These are phyloP conservation scores for Aspidoscelis tigris DNA, from an alignment of 2,113 vertebrate genomes.

Conservation along the genomic window DNA sequence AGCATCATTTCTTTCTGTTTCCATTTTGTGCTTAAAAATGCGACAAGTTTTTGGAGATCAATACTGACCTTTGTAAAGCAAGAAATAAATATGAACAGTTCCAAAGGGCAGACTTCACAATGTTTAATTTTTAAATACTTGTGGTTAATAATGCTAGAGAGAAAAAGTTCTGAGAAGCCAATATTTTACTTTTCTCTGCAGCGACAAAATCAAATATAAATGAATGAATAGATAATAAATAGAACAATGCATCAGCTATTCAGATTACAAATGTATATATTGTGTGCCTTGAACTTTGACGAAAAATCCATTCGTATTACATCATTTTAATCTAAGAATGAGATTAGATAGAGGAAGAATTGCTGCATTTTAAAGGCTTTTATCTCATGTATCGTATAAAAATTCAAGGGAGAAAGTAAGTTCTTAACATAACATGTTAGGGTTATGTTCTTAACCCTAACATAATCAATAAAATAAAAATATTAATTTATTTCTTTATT, in stretches of 20 bases:
- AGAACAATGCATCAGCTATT: fast-evolving
- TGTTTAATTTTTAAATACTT: conserved; percentile 22
- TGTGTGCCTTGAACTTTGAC: not conserved
- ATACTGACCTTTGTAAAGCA: conserved; percentile 41
- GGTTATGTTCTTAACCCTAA: no score
- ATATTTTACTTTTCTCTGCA: not conserved
- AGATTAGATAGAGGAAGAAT: not conserved
- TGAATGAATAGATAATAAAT: fast-evolving
- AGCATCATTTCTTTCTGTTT: conserved; percentile 47
- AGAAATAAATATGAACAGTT: conserved; percentile 21
- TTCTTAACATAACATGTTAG: no score
- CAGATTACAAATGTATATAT: not conserved
- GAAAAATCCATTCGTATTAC: conserved; percentile 8
- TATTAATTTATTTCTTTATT: no score
- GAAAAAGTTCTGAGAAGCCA: not conserved
- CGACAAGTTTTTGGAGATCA: conserved; percentile 51
- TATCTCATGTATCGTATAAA: no score
- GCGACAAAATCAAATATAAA: not conserved
- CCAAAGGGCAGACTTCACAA: conserved; percentile 18
- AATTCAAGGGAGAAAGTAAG: no score
- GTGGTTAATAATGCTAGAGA: not conserved
- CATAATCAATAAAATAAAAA: no score
- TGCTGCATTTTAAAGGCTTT: not conserved
- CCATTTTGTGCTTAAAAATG: conserved; percentile 55
- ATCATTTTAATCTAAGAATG: not conserved